Percentiles rank a stretch among this genome's conserved stretches.
Evolutionary conservation across 2,888 invertebrate genomes (phyloP).

Genomic region (Campoplex nolae): DNA sequence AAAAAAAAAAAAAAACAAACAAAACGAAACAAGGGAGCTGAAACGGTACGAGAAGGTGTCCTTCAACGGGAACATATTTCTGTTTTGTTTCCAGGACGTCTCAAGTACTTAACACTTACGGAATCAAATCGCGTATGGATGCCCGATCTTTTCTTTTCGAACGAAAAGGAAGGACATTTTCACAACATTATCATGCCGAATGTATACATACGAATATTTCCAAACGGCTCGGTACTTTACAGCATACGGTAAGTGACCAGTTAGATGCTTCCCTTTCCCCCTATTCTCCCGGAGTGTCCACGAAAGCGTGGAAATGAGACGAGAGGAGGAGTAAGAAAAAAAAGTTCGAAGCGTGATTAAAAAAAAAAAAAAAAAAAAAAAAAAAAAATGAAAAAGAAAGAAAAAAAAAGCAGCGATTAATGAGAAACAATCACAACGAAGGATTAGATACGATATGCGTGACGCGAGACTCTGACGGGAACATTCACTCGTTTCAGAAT

Average conservation of each 20-base stretch:
- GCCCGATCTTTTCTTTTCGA: constrained; percentile 99
- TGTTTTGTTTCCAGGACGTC: constrained; percentile 87
- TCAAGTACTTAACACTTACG: constrained; percentile 96
- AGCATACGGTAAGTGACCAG: constrained; percentile 90
- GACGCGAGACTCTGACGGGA: constrained; percentile 70
- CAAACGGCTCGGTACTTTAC: constrained; percentile 97
- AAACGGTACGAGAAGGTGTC: constrained; percentile 12
- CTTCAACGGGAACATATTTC: constrained; percentile 21
- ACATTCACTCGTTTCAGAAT: constrained; percentile 87
- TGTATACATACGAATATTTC: constrained; percentile 98
- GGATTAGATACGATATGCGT: constrained; percentile 69
- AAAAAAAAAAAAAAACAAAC: background rate
- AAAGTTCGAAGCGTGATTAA: constrained; percentile 39
- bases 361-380: background rate
- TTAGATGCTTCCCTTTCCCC: constrained; percentile 31
- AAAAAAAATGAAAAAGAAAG: no score
- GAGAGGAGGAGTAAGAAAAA: constrained; percentile 15
- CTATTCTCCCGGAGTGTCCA: background rate
- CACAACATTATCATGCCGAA: constrained; percentile 99
- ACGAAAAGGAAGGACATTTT: constrained; percentile 98
- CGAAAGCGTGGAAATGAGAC: background rate
- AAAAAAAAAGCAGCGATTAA: background rate
- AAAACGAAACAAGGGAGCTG: background rate
- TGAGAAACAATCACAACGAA: constrained; percentile 9
- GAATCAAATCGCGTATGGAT: constrained; percentile 99